Base-by-base conservation (phyloP, 2,888 invertebrate species). In the Calliphora vomitoria region DNA sequence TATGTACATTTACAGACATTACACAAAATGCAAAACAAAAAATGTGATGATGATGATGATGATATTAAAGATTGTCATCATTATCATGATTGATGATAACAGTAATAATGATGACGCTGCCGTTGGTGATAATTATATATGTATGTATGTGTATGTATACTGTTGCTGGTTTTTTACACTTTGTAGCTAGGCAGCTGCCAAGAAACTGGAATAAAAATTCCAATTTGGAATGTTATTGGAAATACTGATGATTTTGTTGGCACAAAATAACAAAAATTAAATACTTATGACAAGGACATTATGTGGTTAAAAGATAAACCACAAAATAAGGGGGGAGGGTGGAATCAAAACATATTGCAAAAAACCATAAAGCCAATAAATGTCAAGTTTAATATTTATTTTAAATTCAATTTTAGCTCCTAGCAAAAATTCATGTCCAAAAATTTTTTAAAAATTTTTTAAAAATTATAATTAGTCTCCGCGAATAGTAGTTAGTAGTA, bases 171-270 rank as follows among this genome's bases (percentile, higher is more conserved):
- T 44, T 44, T 44, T 11, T 44, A 11, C 44, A 44, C 10, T 60
- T 31, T 75, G 60, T 58, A 62, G 31, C 47, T 75, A 75, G 74
- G 60, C 64, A 75, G 47, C 74, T 75, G 60, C 31, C 47, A 75
- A 60, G 47, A 47, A 47, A 75, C 74, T 62, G 31, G 44, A 62
- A 60, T 44, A 60, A 25, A 58, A 4, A 75, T 62, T 35, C 60
- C 60, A 75, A 44, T 62, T 31, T 75, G 60, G 18, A 75, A 74
- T 41, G 15, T 35, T 8, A 31, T n/a, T 60, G 44, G 11, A 75
- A 60, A 38, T 38, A 18, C n/a, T 38, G 31, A 4, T 11, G 31
- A 25, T 31, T 31, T 20, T 55, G 11, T 55, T 20, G 18, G 11
- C 55, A 13, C 8, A 60, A 20, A 15, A 60, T 31, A 55, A 72